phyloP scores from a whole-genome alignment of 2,113 vertebrate genomes.

The Seriola aureovittata region DNA sequence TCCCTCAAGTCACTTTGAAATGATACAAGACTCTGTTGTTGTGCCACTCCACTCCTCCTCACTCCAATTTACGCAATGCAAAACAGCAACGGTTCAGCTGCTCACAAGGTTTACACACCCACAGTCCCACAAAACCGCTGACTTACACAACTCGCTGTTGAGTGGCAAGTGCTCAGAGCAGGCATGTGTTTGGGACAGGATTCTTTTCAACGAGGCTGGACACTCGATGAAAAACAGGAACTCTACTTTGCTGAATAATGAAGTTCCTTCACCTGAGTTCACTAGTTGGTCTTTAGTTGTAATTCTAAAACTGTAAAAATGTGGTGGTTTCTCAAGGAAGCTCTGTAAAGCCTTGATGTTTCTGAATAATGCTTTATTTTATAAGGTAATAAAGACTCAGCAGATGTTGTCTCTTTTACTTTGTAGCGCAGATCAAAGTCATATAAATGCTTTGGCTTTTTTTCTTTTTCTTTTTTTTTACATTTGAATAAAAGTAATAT shows the following conservation, averaged over 20 bases:
- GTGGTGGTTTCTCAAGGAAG: background rate
- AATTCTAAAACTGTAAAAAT: background rate
- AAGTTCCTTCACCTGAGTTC: background rate
- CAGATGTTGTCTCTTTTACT: conserved; percentile 27
- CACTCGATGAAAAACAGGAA: background rate
- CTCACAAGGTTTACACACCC: background rate
- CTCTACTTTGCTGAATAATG: background rate
- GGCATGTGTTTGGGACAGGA: background rate
- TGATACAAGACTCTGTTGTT: background rate
- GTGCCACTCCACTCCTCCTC: background rate
- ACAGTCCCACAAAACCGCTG: background rate
- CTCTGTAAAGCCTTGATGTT: conserved; percentile 2
- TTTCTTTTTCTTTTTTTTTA: background rate
- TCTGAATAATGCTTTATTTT: conserved; percentile 15
- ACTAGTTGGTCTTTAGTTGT: background rate
- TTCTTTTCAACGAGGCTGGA: background rate
- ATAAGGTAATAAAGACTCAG: conserved; percentile 32
- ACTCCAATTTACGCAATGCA: background rate
- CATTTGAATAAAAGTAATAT: background rate
- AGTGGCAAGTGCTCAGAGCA: background rate
- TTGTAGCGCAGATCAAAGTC: background rate
- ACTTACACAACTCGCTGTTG: background rate
- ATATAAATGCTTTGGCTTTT: background rate
- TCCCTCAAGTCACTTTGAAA: background rate
- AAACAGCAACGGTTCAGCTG: background rate